phyloP scores from a whole-genome alignment of 2,113 vertebrate genomes.

The Cisticola juncidis region DNA sequence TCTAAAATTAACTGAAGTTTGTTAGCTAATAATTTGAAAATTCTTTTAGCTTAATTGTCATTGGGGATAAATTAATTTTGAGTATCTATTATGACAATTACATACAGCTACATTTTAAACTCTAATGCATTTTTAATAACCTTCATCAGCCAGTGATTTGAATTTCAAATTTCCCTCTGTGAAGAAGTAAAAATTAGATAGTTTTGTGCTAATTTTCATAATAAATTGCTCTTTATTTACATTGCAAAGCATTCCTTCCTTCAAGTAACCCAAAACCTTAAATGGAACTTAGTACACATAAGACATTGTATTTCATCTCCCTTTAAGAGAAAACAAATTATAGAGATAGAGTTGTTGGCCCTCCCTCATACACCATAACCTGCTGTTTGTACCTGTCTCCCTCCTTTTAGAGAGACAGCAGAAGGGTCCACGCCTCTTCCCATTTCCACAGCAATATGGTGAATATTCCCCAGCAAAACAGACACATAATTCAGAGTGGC shows the following conservation, averaged over 20 bases:
- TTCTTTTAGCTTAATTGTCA: slow-evolving; percentile 65
- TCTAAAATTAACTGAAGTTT: slow-evolving; percentile 64
- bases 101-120: slow-evolving; percentile 67
- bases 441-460: background rate
- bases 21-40: slow-evolving; percentile 68
- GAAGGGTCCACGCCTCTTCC: rapidly evolving
- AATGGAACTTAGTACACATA: slow-evolving; percentile 38
- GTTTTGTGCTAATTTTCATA: slow-evolving; percentile 57
- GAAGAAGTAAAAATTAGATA: slow-evolving; percentile 58
- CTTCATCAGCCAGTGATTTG: slow-evolving; percentile 71
- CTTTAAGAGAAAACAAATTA: slow-evolving; percentile 3
- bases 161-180: slow-evolving; percentile 75
- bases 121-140: slow-evolving; percentile 79
- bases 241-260: slow-evolving; percentile 11
- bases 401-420: background rate
- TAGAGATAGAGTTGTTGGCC: background rate
- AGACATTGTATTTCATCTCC: background rate
- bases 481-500: background rate
- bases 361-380: background rate
- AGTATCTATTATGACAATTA: slow-evolving; percentile 72
- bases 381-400: background rate
- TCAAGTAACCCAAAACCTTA: slow-evolving; percentile 60
- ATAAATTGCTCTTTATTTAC: slow-evolving; percentile 65
- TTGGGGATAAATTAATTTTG: slow-evolving; percentile 73
- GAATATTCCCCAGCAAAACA: background rate